Base-by-base conservation (phyloP, 2,888 invertebrate species). In the Epiblema foenella region DNA sequence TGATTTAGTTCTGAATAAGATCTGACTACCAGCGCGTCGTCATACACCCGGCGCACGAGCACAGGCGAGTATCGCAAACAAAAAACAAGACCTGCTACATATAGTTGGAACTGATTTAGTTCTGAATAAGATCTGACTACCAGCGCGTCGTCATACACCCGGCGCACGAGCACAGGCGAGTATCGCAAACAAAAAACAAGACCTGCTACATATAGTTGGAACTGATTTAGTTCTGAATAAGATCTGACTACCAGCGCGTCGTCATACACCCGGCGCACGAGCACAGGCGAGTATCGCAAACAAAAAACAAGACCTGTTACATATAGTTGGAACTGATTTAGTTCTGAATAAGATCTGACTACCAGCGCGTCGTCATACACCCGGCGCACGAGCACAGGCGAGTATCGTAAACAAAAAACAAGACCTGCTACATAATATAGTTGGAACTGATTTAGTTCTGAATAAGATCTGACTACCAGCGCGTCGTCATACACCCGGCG, bases 101-200 rank as follows among this genome's bases (percentile, higher is more conserved):
- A n/a, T n/a, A n/a, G n/a, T n/a, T n/a, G n/a, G n/a, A n/a, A n/a
- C n/a, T n/a, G n/a, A n/a, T n/a, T n/a, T n/a, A n/a, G n/a, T n/a
- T n/a, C n/a, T n/a, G n/a, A n/a, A n/a, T n/a, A n/a, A n/a, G 89
- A 57, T 81, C 85, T 67, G 88, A 88, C 89, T 87, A 86, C 86
- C 89, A 88, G 84, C 89, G 91, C 68, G 91, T 91, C 68, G 89
- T 88, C 80, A 85, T 91, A 82, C 90, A 89, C 64, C 90, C 91
- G 51, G 73, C 73, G 77, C 90, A 86, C 84, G 89, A 88, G 84
- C 79, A 88, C 81, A 90, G 90, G 89, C 85, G 10, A 63, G 67
- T 52, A 0, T 10, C 9, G n/a, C 29, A 29, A n/a, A 5, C 12
- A n/a, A n/a, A n/a, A n/a, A n/a, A n/a, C n/a, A n/a, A n/a, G n/a